Evolutionary conservation across 2,797 vertebrate genomes (phyloP).

Genomic region (Poecilia picta): DNA sequence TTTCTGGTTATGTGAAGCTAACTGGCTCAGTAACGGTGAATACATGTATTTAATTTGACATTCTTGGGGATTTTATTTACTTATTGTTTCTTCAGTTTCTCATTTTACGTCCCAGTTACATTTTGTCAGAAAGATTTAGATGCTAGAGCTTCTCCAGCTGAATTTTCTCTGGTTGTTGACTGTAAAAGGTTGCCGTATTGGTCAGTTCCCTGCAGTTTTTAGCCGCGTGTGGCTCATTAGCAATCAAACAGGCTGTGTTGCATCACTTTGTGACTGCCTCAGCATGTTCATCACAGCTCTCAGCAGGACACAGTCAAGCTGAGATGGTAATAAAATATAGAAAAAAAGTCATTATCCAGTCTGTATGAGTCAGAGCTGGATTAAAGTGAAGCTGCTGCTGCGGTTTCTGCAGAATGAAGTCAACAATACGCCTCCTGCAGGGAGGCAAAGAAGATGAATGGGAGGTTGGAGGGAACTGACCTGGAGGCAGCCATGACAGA

Average conservation of each 20-base stretch:
- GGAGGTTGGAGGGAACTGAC: conserved; percentile 37
- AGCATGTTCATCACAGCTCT: conserved; percentile 29
- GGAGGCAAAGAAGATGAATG: conserved; percentile 37
- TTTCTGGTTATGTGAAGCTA: neutral
- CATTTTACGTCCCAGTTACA: neutral
- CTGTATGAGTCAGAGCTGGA: conserved; percentile 15
- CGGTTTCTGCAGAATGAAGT: conserved; percentile 7
- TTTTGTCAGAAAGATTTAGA: neutral
- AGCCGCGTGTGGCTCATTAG: conserved; percentile 33
- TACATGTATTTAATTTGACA: neutral
- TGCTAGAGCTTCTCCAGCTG: neutral
- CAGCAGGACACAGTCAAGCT: conserved; percentile 14
- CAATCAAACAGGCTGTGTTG: conserved; percentile 17
- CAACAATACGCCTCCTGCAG: conserved; percentile 46
- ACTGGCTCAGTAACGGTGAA: neutral
- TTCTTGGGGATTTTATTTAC: neutral
- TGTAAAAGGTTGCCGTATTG: conserved; percentile 20
- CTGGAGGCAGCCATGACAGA: conserved; percentile 25
- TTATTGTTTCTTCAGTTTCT: neutral
- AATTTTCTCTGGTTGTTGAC: neutral
- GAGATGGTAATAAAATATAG: conserved; percentile 31
- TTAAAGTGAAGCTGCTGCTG: conserved; percentile 22
- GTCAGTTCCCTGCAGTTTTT: conserved; percentile 1
- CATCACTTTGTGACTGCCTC: conserved; percentile 17
- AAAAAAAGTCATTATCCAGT: conserved; percentile 18